Percentiles rank a stretch among this genome's conserved stretches.
phyloP scores from a whole-genome alignment of 2,113 vertebrate species.

The Orthonyx spaldingii region DNA sequence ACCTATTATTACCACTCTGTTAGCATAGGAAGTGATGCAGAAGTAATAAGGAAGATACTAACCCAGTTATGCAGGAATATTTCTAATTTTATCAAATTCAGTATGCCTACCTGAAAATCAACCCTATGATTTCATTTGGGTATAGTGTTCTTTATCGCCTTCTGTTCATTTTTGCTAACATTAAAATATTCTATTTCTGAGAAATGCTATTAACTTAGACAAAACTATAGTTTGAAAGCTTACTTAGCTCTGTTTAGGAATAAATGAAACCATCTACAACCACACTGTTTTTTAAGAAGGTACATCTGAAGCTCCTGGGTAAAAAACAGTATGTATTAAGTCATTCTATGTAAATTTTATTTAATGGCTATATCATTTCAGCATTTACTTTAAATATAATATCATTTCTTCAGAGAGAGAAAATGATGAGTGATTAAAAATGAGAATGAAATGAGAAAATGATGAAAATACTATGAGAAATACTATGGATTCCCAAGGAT shows the following conservation, averaged over 20 bases:
- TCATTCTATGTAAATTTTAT: background rate
- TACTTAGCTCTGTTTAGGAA: background rate
- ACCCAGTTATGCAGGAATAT: background rate
- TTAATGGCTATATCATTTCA: background rate
- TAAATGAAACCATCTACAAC: background rate
- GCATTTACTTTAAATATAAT: background rate
- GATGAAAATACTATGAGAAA: background rate
- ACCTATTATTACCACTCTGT: background rate
- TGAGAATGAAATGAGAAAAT: too few relatives aligned
- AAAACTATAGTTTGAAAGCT: background rate
- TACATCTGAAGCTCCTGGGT: background rate
- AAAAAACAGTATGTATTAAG: background rate
- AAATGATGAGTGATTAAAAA: background rate
- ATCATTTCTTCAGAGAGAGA: background rate
- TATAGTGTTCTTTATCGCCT: background rate
- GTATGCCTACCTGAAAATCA: background rate
- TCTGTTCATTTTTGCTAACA: background rate
- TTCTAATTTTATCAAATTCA: background rate
- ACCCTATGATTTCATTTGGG: background rate
- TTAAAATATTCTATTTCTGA: background rate
- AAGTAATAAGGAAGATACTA: background rate
- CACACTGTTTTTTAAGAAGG: background rate
- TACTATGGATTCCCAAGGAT: background rate
- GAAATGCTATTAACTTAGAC: background rate
- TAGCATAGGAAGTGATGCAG: background rate